Base-by-base conservation (phyloP, 2,888 invertebrate species). In the Rhabditoides inermis region DNA sequence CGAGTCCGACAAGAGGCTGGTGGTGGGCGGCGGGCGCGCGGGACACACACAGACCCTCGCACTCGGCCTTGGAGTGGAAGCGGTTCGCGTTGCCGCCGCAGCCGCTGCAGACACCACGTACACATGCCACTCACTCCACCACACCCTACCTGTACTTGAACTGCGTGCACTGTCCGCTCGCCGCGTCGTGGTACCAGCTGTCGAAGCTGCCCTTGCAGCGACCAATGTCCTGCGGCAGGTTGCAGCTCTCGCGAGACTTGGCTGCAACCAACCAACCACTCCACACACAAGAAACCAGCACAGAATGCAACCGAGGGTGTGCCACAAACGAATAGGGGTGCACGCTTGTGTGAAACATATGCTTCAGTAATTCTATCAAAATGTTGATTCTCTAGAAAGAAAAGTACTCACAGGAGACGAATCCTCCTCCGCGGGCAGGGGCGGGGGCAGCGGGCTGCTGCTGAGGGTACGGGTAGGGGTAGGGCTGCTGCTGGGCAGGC, bases 51-150 rank as follows among this genome's bases (percentile, higher is more conserved):
- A 70, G 59, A 22, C 49, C 52, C 39, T 70, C 68, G 57, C 71
- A 71, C 46, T 61, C 60, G 37, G 61, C 64, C 58, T 65, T 65
- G 52, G 55, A 60, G 45, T 61, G 46, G 60, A 69, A 69, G 35
- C 72, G 47, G 56, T 74, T 74, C 37, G 52, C 55, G 53, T 74
- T 74, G 49, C 74, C 74, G 27, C 73, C 74, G 55, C 74, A 74
- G 49, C 74, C 73, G 35, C 63, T 58, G 58, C 72, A 74, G n/a
- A n/a, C n/a, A n/a, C n/a, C n/a, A n/a, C n/a, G n/a, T n/a, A n/a
- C n/a, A n/a, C n/a, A n/a, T n/a, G n/a, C n/a, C n/a, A n/a, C n/a
- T n/a, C n/a, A n/a, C n/a, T n/a, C n/a, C n/a, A n/a, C n/a, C n/a
- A n/a, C n/a, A n/a, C n/a, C n/a, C n/a, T n/a, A n/a, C n/a, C n/a